A percentile compares a stretch with the other conserved stretches of the same genome.
Evolutionary conservation across 1,140 invertebrate species (phyloP).

Genomic region (Neodiprion fabricii): DNA sequence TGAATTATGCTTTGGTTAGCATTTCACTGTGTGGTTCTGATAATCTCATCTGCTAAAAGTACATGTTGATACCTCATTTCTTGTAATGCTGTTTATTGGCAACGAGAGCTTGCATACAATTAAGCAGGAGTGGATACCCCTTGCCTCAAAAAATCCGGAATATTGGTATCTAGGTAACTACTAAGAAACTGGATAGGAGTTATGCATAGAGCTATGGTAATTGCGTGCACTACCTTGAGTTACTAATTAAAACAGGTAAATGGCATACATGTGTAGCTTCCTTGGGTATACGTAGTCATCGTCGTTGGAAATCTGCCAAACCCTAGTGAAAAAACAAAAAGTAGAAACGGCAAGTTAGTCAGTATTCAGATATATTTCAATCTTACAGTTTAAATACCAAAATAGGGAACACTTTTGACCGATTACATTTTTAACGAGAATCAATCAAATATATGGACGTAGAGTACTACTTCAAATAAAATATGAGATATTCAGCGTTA

Average conservation of each 20-base stretch:
- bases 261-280: conserved; percentile 89
- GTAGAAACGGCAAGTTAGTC: conserved; percentile 51
- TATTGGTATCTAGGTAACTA: too few relatives aligned
- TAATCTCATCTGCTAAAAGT: too few relatives aligned
- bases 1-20: too few relatives aligned
- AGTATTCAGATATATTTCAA: conserved; percentile 15
- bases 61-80: too few relatives aligned
- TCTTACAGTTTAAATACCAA: conserved; percentile 8
- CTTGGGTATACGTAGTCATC: conserved; percentile 81
- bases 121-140: too few relatives aligned
- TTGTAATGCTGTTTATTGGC: too few relatives aligned
- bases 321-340: conserved; percentile 72
- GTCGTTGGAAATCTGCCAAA: conserved; percentile 84
- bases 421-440: conserved; percentile 19
- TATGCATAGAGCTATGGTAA: background rate
- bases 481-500: too few relatives aligned
- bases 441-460: background rate
- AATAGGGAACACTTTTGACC: background rate
- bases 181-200: too few relatives aligned
- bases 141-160: too few relatives aligned
- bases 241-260: conserved; percentile 53
- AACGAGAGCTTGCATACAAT: too few relatives aligned
- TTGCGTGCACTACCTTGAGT: conserved; percentile 28
- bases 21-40: too few relatives aligned
- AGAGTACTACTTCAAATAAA: too few relatives aligned